These are phyloP conservation scores for Cassiopea xamachana DNA, from an alignment of 30 jellyfish, hydroid and myxozoan species.

Conservation along the genomic window DNA sequence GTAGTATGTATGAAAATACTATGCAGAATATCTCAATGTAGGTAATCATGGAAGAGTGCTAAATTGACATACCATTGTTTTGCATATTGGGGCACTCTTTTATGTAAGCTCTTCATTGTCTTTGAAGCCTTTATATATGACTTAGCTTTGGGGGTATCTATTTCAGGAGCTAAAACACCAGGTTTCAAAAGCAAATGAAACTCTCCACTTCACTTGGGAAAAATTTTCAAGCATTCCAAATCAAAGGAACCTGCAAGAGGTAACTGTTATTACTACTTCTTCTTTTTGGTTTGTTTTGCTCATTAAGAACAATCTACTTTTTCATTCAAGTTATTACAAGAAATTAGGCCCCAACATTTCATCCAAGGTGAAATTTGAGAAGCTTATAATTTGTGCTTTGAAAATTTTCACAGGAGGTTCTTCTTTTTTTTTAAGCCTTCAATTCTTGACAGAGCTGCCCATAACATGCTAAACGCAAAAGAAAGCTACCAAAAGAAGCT, in stretches of 20 bases:
- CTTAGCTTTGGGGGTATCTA: not conserved
- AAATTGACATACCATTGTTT: too few species aligned
- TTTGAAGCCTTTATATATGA: not conserved
- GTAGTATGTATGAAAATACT: too few species aligned
- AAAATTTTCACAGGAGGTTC: not conserved
- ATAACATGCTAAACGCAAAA: slow-evolving; percentile 87
- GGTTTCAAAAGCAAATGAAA: slow-evolving; percentile 87
- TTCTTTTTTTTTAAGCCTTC: slow-evolving; percentile 51
- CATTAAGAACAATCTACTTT: not conserved
- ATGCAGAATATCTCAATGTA: too few species aligned
- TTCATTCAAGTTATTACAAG: not conserved
- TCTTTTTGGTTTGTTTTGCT: not conserved
- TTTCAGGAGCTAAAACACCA: slow-evolving; percentile 62
- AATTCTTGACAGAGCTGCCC: slow-evolving; percentile 89
- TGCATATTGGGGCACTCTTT: not conserved
- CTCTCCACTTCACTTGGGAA: slow-evolving; percentile 89
- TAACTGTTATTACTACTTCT: not conserved
- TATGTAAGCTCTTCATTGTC: not conserved
- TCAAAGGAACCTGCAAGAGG: slow-evolving; percentile 82
- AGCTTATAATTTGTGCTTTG: too few species aligned
- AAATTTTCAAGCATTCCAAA: slow-evolving; percentile 84
- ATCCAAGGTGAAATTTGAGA: too few species aligned
- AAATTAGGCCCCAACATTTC: too few species aligned
- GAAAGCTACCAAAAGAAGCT: slow-evolving; percentile 86
- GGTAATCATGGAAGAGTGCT: too few species aligned